Conservation (phyloP, 2,797 vertebrate genomes). For the Pelobates cultripes region DNA sequence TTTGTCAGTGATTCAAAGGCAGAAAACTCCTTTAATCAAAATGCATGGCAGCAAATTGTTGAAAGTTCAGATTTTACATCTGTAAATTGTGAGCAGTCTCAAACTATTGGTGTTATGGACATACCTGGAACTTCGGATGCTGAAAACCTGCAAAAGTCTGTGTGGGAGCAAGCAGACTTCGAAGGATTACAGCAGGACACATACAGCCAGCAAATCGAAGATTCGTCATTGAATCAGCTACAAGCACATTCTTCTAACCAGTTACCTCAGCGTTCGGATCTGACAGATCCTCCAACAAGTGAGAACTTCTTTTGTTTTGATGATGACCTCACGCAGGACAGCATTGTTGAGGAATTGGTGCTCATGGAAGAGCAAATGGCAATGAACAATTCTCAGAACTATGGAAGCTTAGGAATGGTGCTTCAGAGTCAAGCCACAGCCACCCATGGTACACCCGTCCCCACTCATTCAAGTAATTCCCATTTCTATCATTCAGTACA, state of each 20-base stretch:
- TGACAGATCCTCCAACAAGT: slow-evolving; percentile 85
- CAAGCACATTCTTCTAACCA: slow-evolving; percentile 79
- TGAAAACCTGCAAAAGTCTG: slow-evolving; percentile 80
- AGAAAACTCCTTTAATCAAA: slow-evolving; percentile 76
- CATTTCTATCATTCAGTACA: slow-evolving; percentile 84
- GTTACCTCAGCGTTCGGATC: slow-evolving; percentile 79
- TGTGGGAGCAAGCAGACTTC: slow-evolving; percentile 73
- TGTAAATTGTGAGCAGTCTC: slow-evolving; percentile 68
- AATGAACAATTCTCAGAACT: slow-evolving; percentile 80
- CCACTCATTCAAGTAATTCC: slow-evolving; percentile 73
- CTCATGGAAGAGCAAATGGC: slow-evolving; percentile 99
- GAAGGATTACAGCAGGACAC: slow-evolving; percentile 71
- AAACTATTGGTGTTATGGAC: slow-evolving; percentile 68
- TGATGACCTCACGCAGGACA: slow-evolving; percentile 97
- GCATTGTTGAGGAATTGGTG: slow-evolving; percentile 97
- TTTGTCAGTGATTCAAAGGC: slow-evolving; percentile 77
- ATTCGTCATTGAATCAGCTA: slow-evolving; percentile 71
- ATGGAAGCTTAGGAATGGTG: slow-evolving; percentile 77
- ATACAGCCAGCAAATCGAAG: slow-evolving; percentile 73
- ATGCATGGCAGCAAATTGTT: slow-evolving; percentile 79
- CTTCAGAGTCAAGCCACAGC: slow-evolving; percentile 77
- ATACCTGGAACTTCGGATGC: slow-evolving; percentile 70
- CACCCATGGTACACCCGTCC: slow-evolving; percentile 70
- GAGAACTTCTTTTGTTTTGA: slow-evolving; percentile 94
- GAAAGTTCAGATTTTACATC: slow-evolving; percentile 74